Evolutionary conservation across 2,888 invertebrate species (phyloP).

Genomic region (Drosophila pseudotakahashii): DNA sequence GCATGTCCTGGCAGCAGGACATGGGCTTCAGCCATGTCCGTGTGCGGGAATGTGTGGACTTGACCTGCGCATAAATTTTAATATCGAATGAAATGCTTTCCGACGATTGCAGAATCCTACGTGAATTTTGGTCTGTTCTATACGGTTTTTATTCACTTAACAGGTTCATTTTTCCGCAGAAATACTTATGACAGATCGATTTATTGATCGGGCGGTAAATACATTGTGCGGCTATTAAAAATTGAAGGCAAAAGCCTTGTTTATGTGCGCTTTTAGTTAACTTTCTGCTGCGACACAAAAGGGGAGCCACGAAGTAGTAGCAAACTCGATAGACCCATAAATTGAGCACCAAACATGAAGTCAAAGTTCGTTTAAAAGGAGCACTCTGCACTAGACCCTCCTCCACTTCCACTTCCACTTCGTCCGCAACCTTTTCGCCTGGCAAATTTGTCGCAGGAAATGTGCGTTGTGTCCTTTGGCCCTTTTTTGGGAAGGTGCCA

Average conservation of each 20-base stretch:
- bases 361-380: conserved; percentile 74
- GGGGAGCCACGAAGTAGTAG: conserved; percentile 11
- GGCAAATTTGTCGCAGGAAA: conserved; percentile 79
- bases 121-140: conserved; percentile 13
- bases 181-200: conserved; percentile 28
- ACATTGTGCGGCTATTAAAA: conserved; percentile 72
- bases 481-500: conserved; percentile 42
- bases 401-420: conserved; percentile 16
- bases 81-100: conserved; percentile 69
- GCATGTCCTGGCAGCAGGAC: conserved; percentile 58
- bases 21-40: conserved; percentile 49
- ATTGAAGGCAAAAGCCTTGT: conserved; percentile 71
- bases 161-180: neutral
- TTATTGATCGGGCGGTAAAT: conserved; percentile 45
- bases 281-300: conserved; percentile 24
- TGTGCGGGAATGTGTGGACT: conserved; percentile 40
- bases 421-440: conserved; percentile 48
- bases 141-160: conserved; percentile 11
- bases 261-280: conserved; percentile 78
- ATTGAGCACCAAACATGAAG: conserved; percentile 73
- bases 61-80: conserved; percentile 78
- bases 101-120: conserved; percentile 34
- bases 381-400: conserved; percentile 1
- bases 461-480: conserved; percentile 65
- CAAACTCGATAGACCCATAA: conserved; percentile 78